A percentile compares a stretch with the other conserved stretches of the same genome.
Conservation (phyloP, 2,113 vertebrate genomes). For the Lucifuga dentata region DNA sequence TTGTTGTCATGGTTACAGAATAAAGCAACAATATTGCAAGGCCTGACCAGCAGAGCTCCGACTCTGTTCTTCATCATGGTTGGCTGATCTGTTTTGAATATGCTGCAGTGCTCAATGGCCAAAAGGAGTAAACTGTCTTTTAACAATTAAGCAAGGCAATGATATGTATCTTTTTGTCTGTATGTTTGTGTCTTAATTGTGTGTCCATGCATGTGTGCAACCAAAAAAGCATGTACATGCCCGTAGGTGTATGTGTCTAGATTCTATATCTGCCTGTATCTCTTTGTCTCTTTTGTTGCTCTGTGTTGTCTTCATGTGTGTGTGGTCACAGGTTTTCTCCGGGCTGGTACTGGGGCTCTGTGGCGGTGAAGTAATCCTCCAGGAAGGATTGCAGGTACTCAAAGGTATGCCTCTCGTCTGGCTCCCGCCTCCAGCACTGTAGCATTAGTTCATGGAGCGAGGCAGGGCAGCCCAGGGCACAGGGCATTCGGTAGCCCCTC, state of each 20-base stretch:
- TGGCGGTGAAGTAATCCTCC: conserved; percentile 98
- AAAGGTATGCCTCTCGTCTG: conserved; percentile 96
- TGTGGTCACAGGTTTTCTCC: conserved; percentile 89
- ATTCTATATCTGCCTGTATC: conserved; percentile 17
- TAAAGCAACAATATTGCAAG: conserved; percentile 78
- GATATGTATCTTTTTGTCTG: conserved; percentile 60
- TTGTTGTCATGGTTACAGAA: conserved; percentile 82
- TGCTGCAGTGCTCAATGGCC: conserved; percentile 38
- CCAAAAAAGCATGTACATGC: conserved; percentile 33
- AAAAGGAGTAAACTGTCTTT: conserved; percentile 37
- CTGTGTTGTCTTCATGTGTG: conserved; percentile 2
- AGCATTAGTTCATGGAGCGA: conserved; percentile 96
- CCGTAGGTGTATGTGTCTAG: conserved; percentile 16
- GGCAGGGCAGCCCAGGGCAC: conserved; percentile 85
- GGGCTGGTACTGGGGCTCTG: conserved; percentile 98
- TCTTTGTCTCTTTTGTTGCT: conserved; percentile 33
- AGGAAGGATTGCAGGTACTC: conserved; percentile 98
- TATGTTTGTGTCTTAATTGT: conserved; percentile 11
- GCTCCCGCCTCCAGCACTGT: conserved; percentile 94
- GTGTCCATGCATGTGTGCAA: conserved; percentile 17
- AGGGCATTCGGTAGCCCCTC: conserved; percentile 94
- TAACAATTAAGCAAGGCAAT: conserved; percentile 51
- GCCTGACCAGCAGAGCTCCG: conserved; percentile 71
- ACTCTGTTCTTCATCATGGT: conserved; percentile 58
- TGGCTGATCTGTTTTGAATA: conserved; percentile 58